Base-by-base conservation (phyloP, 35 echinoderm and acorn worm genomes). In the Chiridota heheva region DNA sequence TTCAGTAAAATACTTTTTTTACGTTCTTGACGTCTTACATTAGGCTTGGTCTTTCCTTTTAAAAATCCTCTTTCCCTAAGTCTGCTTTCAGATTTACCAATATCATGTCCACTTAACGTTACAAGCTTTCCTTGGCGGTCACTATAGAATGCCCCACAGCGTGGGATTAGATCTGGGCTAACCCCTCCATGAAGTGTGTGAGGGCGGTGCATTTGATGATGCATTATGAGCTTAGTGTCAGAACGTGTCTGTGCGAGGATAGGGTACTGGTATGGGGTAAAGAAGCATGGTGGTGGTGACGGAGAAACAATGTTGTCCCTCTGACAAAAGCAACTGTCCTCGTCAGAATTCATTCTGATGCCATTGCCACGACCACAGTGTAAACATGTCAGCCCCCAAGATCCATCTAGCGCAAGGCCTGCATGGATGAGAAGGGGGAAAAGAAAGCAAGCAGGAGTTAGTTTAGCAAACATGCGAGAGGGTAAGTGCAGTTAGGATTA, bases 131-230 rank as follows among this genome's bases (percentile, higher is more conserved):
- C 91, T 15, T 85, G 63, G 1, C 86, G 42, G 55, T 95, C 86
- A 39, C 91, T 90, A 64, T 87, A 82, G 32, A 91, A 96, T 26
- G 89, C 89, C 12, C 89, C 78, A 32, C 82, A 81, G 17, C 84
- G 69, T 0, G 83, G 83, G 17, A 96, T 88, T 8, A 67, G 70
- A 32, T 96, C 88, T 1, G 55, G 72, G 20, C 40, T 61, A 15
- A 41, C 36, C 24, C 25, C 70, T 17, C 56, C 70, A 8, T 74
- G 56, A 15, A 60, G 47, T 36, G 67, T 59, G 53, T 35, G 64
- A 46, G 47, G 69, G 32, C 69, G 82, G 1, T 40, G 67, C 33
- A 42, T 56, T 24, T 74, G 47, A 32, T 49, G 31, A 6, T 51
- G 44, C 41, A 32, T 51, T 7, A 46, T 32, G 7, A 74, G 42